Evolutionary conservation across 2,797 vertebrate genomes (phyloP).

Genomic region (Tangara arthus): DNA sequence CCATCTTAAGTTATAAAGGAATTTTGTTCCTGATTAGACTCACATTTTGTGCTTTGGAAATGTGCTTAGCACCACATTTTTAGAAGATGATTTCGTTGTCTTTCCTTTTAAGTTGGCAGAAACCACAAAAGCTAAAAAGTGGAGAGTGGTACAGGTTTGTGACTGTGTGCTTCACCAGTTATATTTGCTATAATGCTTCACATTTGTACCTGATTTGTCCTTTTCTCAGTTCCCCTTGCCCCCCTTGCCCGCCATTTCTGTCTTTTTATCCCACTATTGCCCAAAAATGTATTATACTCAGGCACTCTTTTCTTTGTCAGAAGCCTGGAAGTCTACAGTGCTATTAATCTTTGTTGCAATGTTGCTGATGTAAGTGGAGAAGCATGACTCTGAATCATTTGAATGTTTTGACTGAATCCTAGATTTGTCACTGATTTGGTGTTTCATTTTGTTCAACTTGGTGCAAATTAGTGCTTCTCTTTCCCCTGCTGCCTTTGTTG

Average conservation of each 20-base stretch:
- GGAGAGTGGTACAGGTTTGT: neutral
- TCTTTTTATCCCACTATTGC: neutral
- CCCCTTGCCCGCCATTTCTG: accelerated
- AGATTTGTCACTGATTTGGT: neutral
- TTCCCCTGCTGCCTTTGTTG: neutral
- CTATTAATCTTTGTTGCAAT: neutral
- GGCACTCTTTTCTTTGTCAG: neutral
- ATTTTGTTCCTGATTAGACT: neutral
- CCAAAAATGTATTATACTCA: neutral
- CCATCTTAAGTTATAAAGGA: slow-evolving; percentile 26
- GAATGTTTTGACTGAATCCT: slow-evolving; percentile 21
- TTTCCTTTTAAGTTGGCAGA: slow-evolving; percentile 17
- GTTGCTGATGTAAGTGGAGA: neutral
- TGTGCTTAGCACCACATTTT: neutral
- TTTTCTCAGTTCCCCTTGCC: neutral
- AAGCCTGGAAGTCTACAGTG: neutral
- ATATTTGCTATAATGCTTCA: neutral
- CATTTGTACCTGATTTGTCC: neutral
- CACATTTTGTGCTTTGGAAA: neutral
- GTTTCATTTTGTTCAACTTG: neutral
- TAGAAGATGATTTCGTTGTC: neutral
- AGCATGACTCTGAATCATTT: neutral
- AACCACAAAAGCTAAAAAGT: slow-evolving; percentile 8
- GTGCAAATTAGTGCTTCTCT: neutral
- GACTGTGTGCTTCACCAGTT: neutral